Percentiles rank a stretch among this genome's conserved stretches.
Conservation (phyloP, 2,797 vertebrate genomes). For the Sebastes minor region DNA sequence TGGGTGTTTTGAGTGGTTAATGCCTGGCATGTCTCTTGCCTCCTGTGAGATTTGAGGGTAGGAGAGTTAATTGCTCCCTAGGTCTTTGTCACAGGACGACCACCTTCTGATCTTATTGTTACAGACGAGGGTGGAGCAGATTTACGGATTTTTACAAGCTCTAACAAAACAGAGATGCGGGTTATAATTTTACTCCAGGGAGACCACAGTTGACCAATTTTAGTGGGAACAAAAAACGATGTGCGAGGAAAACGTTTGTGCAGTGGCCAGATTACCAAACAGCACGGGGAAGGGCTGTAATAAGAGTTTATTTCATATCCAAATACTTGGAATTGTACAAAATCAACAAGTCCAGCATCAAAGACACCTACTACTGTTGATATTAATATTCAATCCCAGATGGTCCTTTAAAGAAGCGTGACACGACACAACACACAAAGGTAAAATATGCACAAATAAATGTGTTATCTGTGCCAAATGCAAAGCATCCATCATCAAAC, state of each 20-base stretch:
- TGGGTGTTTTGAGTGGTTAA: constrained; percentile 16
- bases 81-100: constrained; percentile 62
- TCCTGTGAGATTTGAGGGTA: constrained; percentile 46
- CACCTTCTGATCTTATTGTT: constrained; percentile 52
- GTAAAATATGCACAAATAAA: not conserved
- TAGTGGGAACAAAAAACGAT: not conserved
- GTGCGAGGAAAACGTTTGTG: not conserved
- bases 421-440: not conserved
- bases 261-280: not conserved
- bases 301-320: not conserved
- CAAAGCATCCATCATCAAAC: not conserved
- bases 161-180: not conserved
- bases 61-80: constrained; percentile 40
- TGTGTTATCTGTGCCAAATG: not conserved
- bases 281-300: not conserved
- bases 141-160: constrained; percentile 5
- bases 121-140: constrained; percentile 35
- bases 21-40: constrained; percentile 16
- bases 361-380: not conserved
- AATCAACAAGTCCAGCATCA: not conserved
- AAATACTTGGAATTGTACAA: not conserved
- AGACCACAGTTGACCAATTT: not conserved
- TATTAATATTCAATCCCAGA: not conserved
- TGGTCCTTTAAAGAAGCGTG: not conserved
- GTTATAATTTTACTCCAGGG: not conserved